Percentiles rank a stretch among this genome's conserved stretches.
phyloP scores from a whole-genome alignment of 2,113 vertebrate species.

The Phodopus roborovskii region DNA sequence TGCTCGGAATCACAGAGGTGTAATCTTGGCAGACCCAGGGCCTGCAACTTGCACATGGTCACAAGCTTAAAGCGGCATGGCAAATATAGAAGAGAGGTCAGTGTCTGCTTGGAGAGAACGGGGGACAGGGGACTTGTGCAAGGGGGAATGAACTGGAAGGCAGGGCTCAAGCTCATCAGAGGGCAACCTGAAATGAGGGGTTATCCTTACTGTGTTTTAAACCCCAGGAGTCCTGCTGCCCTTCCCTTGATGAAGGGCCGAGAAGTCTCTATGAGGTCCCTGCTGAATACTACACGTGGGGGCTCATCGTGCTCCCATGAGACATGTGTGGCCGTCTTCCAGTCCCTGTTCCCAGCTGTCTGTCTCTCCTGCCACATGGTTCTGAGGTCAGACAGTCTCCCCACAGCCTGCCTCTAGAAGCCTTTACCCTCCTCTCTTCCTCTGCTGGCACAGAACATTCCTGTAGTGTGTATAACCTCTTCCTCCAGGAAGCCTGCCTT shows the following conservation, averaged over 20 bases:
- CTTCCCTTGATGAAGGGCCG: neutral
- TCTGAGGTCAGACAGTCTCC: neutral
- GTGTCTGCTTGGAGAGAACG: neutral
- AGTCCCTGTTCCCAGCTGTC: no score
- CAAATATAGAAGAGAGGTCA: neutral
- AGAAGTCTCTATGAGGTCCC: neutral
- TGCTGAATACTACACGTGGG: neutral
- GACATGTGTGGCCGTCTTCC: neutral
- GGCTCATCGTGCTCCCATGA: neutral
- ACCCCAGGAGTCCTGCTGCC: neutral
- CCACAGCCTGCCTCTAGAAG: fast-evolving
- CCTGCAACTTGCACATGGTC: neutral
- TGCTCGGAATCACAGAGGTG: neutral
- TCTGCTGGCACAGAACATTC: neutral
- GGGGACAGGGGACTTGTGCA: neutral
- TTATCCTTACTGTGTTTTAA: neutral
- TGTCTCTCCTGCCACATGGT: neutral
- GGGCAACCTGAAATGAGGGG: neutral
- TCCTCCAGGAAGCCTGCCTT: neutral
- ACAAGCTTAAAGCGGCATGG: neutral
- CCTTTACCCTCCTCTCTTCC: neutral
- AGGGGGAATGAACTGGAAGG: neutral
- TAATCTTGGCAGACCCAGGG: neutral
- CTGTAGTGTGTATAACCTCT: neutral
- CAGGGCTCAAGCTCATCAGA: neutral